Evolutionary conservation across 2,888 invertebrate species (phyloP).

Genomic region (Caenorhabditis plicata): DNA sequence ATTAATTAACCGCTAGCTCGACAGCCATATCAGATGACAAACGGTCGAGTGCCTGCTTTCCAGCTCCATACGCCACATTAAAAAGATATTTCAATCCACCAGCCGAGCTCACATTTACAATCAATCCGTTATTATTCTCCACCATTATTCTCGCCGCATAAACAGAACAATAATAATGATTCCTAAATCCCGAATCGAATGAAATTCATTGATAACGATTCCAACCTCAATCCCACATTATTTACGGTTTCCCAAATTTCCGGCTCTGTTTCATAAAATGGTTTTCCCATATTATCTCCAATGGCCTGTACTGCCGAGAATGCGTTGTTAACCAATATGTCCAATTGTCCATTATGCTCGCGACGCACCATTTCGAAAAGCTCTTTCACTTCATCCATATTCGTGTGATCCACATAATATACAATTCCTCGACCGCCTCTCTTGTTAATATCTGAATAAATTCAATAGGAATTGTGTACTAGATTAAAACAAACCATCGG

Average conservation of each 20-base stretch:
- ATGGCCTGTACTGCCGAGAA: slow-evolving; percentile 36
- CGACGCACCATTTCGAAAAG: slow-evolving; percentile 32
- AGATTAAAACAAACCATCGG: too few relatives aligned
- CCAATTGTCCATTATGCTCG: slow-evolving; percentile 20
- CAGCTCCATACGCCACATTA: slow-evolving; percentile 68
- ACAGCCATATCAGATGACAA: slow-evolving; percentile 68
- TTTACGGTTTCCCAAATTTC: slow-evolving; percentile 66
- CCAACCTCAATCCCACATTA: slow-evolving; percentile 13
- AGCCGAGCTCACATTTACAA: slow-evolving; percentile 67
- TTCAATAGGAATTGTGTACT: too few relatives aligned
- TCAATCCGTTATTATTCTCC: slow-evolving; percentile 65
- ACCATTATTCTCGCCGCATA: slow-evolving; percentile 64
- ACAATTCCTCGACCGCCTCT: slow-evolving; percentile 42
- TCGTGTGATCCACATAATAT: slow-evolving; percentile 32
- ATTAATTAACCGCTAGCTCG: slow-evolving; percentile 58
- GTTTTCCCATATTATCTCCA: slow-evolving; percentile 42
- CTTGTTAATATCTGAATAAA: slow-evolving; percentile 35
- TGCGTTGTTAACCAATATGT: slow-evolving; percentile 47
- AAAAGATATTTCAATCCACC: slow-evolving; percentile 68
- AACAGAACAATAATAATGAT: slow-evolving; percentile 68
- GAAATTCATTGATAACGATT: too few relatives aligned
- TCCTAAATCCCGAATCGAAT: too few relatives aligned
- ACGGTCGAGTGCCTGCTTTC: slow-evolving; percentile 68
- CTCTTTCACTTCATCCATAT: slow-evolving; percentile 41
- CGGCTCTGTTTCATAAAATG: slow-evolving; percentile 66